Percentiles rank a stretch among this genome's conserved stretches.
Conservation (phyloP, 2,888 invertebrate genomes). For the Melanchra persicariae region DNA sequence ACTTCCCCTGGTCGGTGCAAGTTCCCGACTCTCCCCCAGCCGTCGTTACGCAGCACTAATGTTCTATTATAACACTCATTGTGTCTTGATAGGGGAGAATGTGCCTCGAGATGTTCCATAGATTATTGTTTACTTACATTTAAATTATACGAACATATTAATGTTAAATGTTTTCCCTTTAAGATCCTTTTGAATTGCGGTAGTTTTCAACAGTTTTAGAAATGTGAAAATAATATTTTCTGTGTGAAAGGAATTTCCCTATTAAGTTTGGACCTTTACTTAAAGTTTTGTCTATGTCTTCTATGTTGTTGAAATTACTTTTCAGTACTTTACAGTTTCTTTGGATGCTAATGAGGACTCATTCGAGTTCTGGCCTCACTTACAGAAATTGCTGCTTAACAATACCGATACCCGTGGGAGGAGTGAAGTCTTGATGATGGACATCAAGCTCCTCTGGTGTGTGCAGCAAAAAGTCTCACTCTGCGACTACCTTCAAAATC, state of each 20-base stretch:
- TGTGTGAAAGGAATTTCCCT: slow-evolving; percentile 20
- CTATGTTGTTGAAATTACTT: slow-evolving; percentile 7
- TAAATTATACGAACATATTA: slow-evolving; percentile 18
- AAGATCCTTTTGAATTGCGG: slow-evolving; percentile 6
- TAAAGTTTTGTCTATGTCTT: slow-evolving; percentile 16
- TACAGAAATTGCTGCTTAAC: background rate
- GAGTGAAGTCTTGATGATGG: too few relatives aligned
- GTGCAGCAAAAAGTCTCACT: too few relatives aligned
- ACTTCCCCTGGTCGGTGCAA: slow-evolving; percentile 64
- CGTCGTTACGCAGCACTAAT: slow-evolving; percentile 73
- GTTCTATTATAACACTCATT: slow-evolving; percentile 80
- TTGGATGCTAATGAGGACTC: background rate
- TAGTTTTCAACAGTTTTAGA: slow-evolving; percentile 26
- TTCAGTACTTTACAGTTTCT: background rate
- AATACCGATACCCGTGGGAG: background rate
- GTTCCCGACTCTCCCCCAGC: slow-evolving; percentile 61
- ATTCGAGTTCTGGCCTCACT: background rate
- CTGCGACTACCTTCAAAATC: background rate
- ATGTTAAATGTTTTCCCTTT: slow-evolving; percentile 10
- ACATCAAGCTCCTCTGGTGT: too few relatives aligned
- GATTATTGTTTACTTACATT: slow-evolving; percentile 45
- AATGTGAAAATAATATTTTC: slow-evolving; percentile 27
- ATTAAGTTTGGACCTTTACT: slow-evolving; percentile 5
- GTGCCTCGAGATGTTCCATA: slow-evolving; percentile 35
- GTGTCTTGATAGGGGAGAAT: slow-evolving; percentile 63